Evolutionary conservation across 2,888 invertebrate species (phyloP).

Genomic region (Tuberolachnus salignus): DNA sequence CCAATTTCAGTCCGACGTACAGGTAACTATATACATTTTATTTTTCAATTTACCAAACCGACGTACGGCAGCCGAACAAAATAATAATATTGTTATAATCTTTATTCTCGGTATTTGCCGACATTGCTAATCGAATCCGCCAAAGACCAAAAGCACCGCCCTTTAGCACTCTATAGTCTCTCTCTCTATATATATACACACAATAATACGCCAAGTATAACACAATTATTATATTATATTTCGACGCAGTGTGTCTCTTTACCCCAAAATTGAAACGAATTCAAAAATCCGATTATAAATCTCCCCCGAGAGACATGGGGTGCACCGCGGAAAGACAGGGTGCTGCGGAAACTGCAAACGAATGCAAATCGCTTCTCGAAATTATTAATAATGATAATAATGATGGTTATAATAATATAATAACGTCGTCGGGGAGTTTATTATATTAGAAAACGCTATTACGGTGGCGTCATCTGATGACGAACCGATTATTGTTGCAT

Average conservation of each 20-base stretch:
- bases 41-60: neutral
- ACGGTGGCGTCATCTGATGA: neutral
- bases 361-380: conserved; percentile 51
- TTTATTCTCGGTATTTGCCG: neutral
- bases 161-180: neutral
- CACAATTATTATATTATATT: conserved; percentile 38
- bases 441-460: conserved; percentile 21
- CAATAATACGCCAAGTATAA: conserved; percentile 30
- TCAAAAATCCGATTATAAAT: conserved; percentile 52
- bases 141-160: neutral
- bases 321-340: conserved; percentile 2
- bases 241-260: conserved; percentile 29
- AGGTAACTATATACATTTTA: conserved; percentile 65
- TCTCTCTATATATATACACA: too few species aligned
- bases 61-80: too few species aligned
- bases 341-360: conserved; percentile 21
- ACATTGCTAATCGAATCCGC: conserved; percentile 11
- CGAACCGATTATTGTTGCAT: neutral
- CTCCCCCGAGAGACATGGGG: conserved; percentile 44
- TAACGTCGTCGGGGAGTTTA: conserved; percentile 28
- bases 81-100: too few species aligned
- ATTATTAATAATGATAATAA: conserved; percentile 48
- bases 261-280: conserved; percentile 48
- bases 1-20: conserved; percentile 81
- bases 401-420: conserved; percentile 18